Percentiles rank a stretch among this genome's conserved stretches.
Evolutionary conservation across 2,113 vertebrate species (phyloP).

Genomic region (Thryonomys swinderianus): DNA sequence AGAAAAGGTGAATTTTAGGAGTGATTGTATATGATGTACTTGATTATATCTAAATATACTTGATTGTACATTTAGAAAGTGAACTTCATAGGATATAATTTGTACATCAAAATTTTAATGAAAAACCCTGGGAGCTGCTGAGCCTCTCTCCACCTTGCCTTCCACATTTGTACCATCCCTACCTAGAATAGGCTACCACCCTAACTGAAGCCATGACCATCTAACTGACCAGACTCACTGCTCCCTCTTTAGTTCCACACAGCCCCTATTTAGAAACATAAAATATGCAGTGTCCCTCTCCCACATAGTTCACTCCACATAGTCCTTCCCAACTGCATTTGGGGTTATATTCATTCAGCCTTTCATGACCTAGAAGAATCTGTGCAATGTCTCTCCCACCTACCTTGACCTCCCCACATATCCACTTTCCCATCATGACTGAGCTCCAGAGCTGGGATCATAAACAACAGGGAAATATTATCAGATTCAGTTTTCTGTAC

Average conservation of each 20-base stretch:
- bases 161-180: background rate
- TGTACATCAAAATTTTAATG: background rate
- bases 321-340: background rate
- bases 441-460: no score
- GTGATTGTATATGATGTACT: no score
- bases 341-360: background rate
- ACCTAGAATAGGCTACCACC: background rate
- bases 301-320: background rate
- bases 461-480: no score
- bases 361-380: background rate
- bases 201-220: background rate
- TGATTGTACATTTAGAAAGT: background rate
- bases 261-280: background rate
- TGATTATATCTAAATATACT: no score
- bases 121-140: background rate
- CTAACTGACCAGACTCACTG: background rate
- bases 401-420: background rate
- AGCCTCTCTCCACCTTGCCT: background rate
- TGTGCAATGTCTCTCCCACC: background rate
- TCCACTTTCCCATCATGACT: background rate
- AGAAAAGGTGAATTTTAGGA: background rate
- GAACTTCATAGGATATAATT: background rate
- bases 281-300: fast-evolving
- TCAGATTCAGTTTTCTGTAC: no score
- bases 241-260: background rate